These are phyloP conservation scores for Anarsia innoxiella DNA, from an alignment of 2,888 invertebrate genomes.

Conservation along the genomic window DNA sequence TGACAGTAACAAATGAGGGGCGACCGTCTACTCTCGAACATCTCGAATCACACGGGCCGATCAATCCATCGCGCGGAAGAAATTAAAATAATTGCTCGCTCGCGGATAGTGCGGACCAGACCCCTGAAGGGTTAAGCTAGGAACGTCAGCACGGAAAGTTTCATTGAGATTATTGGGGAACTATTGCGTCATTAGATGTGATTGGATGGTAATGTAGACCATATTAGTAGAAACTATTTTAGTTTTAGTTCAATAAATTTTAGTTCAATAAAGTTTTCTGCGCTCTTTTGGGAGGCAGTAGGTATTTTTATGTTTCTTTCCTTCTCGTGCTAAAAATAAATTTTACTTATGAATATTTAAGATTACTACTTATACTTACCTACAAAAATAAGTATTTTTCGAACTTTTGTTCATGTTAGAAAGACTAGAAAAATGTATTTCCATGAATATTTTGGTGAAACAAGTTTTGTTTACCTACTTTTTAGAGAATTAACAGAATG, in stretches of 20 bases:
- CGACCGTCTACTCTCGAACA: not conserved
- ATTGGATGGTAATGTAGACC: not conserved
- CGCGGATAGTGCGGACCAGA: slow-evolving; percentile 35
- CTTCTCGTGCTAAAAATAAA: no score
- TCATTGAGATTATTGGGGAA: no score
- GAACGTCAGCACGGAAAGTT: slow-evolving; percentile 6
- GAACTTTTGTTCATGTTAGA: not conserved
- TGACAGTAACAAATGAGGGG: slow-evolving; percentile 55
- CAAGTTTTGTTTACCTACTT: not conserved
- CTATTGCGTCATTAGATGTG: no score
- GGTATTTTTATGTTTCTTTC: no score
- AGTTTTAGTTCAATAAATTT: not conserved
- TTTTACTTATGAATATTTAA: no score
- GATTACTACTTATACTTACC: no score
- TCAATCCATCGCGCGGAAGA: slow-evolving; percentile 61
- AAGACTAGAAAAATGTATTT: not conserved
- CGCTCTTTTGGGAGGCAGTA: no score
- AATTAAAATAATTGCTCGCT: slow-evolving; percentile 69
- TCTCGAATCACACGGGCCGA: slow-evolving; percentile 23
- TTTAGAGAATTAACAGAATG: not conserved
- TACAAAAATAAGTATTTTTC: not conserved
- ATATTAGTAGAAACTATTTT: not conserved
- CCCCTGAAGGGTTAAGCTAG: slow-evolving; percentile 5
- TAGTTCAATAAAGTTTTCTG: no score
- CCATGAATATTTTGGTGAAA: not conserved